These are phyloP conservation scores for Amniataba percoides DNA, from an alignment of 2,797 vertebrate species.

Conservation along the genomic window DNA sequence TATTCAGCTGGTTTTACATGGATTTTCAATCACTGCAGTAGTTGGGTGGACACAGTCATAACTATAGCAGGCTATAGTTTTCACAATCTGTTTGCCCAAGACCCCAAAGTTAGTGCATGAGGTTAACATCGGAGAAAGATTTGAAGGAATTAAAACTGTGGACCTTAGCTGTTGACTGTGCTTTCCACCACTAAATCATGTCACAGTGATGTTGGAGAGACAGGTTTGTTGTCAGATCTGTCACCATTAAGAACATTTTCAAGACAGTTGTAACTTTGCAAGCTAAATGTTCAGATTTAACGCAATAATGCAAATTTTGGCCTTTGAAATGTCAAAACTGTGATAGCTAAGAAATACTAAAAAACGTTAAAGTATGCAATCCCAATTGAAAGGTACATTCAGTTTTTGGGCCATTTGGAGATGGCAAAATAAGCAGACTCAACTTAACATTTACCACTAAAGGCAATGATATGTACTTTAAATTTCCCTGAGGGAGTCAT, in stretches of 20 bases:
- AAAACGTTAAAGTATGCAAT: background rate
- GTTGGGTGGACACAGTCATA: background rate
- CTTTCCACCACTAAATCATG: background rate
- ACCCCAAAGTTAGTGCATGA: background rate
- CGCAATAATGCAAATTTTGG: background rate
- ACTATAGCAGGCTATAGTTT: background rate
- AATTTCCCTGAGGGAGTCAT: too few species aligned
- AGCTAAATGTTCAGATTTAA: background rate
- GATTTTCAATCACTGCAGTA: conserved; percentile 11
- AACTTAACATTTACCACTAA: background rate
- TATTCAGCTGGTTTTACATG: conserved; percentile 23
- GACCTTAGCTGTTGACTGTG: background rate
- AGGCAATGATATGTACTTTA: too few species aligned
- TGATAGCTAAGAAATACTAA: background rate
- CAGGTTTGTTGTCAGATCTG: background rate
- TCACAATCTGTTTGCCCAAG: background rate
- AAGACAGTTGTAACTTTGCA: background rate
- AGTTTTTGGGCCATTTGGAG: background rate
- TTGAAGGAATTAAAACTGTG: conserved; percentile 4
- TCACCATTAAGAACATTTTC: background rate
- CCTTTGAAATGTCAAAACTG: too few species aligned
- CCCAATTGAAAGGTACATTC: background rate
- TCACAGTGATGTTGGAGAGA: background rate
- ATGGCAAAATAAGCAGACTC: background rate
- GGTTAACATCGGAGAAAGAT: background rate